Base-by-base conservation (phyloP, 2,797 vertebrate genomes). In the Galagoides demidoff region DNA sequence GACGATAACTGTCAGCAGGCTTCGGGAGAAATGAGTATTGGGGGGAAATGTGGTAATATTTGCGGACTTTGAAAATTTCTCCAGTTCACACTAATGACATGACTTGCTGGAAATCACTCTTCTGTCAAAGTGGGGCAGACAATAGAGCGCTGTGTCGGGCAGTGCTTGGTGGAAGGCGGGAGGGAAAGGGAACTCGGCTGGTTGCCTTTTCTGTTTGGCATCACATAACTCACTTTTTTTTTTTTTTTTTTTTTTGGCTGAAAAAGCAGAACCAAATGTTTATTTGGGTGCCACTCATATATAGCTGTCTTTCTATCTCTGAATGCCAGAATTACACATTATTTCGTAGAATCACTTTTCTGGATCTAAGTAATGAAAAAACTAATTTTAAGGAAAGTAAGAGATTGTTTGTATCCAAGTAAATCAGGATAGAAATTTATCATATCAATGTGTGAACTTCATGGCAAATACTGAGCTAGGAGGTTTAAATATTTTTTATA, bases 21-120 rank as follows among this genome's bases (percentile, higher is more conserved):
- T 93, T 93, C 77, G 71, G 45, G 83, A 39, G 52, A 92, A 87
- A 74, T 57, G 23, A 88, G 90, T 93, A 93, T 88, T 94, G 92
- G 73, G 85, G 25, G 76, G 63, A 92, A 88, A 76, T 39, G 43
- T 96, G 92, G 17, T 84, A 90, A 90, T 89, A 85, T 76, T 91
- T 92, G 71, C 73, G 86, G 59, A 89, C 55, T 77, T 95, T 71
- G 77, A 88, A 92, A 92, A 52, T 92, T 37, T 83, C 64, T 83
- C 89, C 55, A 88, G 31, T 94, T 93, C 14, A 49, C 63, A 57
- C 63, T 87, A 79, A 92, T 73, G 59, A 34, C n/a, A 37, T 43
- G 25, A 45, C 43, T 95, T 95, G 49, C 93, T 61, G 57, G 59
- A 97, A 94, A 96, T 71, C 64, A 84, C 39, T 83, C 64, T 85